These are phyloP conservation scores for Oasisia sp. DNA, from an alignment of 2,888 invertebrate genomes.

Conservation along the genomic window DNA sequence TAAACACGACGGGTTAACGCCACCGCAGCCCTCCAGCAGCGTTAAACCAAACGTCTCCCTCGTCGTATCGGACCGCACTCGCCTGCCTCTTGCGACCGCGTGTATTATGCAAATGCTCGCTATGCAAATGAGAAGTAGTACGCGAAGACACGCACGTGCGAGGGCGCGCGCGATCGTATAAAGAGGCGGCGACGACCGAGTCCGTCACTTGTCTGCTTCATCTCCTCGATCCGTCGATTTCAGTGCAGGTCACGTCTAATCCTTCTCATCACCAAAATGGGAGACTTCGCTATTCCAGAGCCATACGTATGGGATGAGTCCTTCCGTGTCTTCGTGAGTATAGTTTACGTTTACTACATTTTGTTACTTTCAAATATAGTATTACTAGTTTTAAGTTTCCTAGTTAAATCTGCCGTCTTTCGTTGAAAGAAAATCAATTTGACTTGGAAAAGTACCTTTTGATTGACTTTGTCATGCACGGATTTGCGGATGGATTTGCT, in stretches of 20 bases:
- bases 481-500: neutral
- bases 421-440: neutral
- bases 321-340: constrained; percentile 22
- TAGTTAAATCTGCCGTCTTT: neutral
- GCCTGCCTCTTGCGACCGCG: neutral
- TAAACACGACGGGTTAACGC: neutral
- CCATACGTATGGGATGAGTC: constrained; percentile 19
- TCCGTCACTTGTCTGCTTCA: constrained; percentile 1
- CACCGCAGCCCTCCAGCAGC: neutral
- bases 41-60: neutral
- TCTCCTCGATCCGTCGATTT: neutral
- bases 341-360: neutral
- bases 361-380: neutral
- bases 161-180: neutral
- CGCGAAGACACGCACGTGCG: neutral
- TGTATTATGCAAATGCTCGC: neutral
- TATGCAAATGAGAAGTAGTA: neutral
- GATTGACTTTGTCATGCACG: neutral
- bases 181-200: neutral
- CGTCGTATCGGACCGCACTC: neutral
- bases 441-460: neutral
- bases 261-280: neutral
- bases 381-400: neutral
- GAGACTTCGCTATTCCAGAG: constrained; percentile 17
- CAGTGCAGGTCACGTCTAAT: constrained; percentile 9